Conservation (phyloP, 2,888 invertebrate genomes). For the Branchipolynoe longqiensis region DNA sequence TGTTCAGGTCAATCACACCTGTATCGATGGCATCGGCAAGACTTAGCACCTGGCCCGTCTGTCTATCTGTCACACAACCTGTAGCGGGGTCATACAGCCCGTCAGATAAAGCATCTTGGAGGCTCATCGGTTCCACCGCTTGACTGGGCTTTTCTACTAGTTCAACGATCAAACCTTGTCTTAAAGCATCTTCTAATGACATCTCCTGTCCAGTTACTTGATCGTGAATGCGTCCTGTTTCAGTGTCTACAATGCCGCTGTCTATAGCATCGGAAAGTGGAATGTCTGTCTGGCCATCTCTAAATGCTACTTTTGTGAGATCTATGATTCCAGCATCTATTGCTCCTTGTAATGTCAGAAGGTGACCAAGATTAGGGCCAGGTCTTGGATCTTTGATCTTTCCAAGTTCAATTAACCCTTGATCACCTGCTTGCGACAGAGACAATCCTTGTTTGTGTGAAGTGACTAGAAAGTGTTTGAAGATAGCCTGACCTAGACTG, state of each 20-base stretch:
- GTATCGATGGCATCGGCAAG: constrained; percentile 85
- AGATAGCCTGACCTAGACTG: constrained; percentile 58
- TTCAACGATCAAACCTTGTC: neutral
- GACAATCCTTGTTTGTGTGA: constrained; percentile 47
- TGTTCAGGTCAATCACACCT: constrained; percentile 59
- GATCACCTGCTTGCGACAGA: constrained; percentile 85
- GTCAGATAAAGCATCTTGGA: constrained; percentile 57
- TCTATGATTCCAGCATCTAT: constrained; percentile 85
- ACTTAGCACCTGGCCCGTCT: constrained; percentile 89
- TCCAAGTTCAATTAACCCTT: constrained; percentile 92
- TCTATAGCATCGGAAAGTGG: constrained; percentile 91
- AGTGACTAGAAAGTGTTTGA: constrained; percentile 83
- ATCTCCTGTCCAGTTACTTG: constrained; percentile 5
- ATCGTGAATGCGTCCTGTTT: constrained; percentile 61
- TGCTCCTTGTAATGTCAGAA: constrained; percentile 66
- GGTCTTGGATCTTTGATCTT: constrained; percentile 88
- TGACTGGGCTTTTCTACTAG: neutral
- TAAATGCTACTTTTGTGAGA: constrained; percentile 63
- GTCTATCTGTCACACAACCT: constrained; percentile 92
- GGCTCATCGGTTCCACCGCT: neutral
- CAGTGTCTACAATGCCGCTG: constrained; percentile 84
- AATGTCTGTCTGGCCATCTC: constrained; percentile 80
- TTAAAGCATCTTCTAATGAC: constrained; percentile 35
- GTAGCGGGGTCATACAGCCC: constrained; percentile 80
- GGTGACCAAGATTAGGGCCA: constrained; percentile 86